Percentiles rank a stretch among this genome's conserved stretches.
phyloP scores from a whole-genome alignment of 2,797 vertebrate genomes.

The Ctenopoma multispine region DNA sequence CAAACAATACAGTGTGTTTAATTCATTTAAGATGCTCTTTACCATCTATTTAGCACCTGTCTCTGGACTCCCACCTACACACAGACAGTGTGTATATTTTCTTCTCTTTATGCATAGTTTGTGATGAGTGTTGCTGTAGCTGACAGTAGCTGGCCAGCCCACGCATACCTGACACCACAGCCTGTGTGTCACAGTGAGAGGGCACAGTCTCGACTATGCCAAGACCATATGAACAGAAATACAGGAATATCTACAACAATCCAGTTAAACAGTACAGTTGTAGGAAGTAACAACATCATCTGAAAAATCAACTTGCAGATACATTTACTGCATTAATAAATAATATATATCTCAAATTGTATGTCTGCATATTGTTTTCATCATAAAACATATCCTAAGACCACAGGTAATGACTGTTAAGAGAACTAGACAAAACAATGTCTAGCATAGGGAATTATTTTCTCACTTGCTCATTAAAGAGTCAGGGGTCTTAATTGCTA shows the following conservation, averaged over 20 bases:
- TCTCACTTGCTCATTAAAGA: conserved; percentile 51
- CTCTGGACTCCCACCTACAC: conserved; percentile 60
- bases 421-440: conserved; percentile 38
- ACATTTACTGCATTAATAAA: conserved; percentile 1
- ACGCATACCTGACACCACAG: conserved; percentile 72
- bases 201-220: conserved; percentile 61
- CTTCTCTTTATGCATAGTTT: conserved; percentile 56
- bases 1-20: conserved; percentile 33
- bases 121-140: conserved; percentile 61
- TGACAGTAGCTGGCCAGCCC: conserved; percentile 70
- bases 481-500: conserved; percentile 68
- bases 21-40: conserved; percentile 59
- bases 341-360: conserved; percentile 11
- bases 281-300: conserved; percentile 14
- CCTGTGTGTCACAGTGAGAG: conserved; percentile 69
- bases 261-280: conserved; percentile 27
- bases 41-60: conserved; percentile 59
- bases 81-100: conserved; percentile 48
- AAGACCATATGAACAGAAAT: conserved; percentile 54
- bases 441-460: conserved; percentile 28
- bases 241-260: conserved; percentile 56
- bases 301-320: conserved; percentile 29
- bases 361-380: conserved; percentile 30
- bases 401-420: conserved; percentile 19
- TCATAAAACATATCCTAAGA: neutral